These are phyloP conservation scores for Orthosia incerta DNA, from an alignment of 2,888 invertebrate genomes.

Conservation along the genomic window DNA sequence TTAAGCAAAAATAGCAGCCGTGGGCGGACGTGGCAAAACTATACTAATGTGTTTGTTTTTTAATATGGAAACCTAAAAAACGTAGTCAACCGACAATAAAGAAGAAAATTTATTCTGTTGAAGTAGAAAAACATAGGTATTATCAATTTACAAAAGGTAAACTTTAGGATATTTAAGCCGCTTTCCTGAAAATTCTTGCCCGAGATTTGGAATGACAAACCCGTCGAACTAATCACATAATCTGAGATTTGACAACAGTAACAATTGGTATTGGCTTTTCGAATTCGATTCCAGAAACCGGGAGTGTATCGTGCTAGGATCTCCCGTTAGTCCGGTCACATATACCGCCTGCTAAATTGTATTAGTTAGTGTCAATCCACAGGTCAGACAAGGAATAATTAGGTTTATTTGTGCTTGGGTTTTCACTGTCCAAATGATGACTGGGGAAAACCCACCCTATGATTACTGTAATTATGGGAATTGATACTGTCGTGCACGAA, in stretches of 20 bases:
- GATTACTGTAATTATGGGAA: not conserved
- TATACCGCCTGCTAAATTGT: not conserved
- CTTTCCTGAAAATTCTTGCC: not conserved
- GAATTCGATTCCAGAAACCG: not conserved
- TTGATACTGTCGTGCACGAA: not conserved
- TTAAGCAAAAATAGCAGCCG: no score
- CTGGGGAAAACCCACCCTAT: not conserved
- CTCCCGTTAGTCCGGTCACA: not conserved
- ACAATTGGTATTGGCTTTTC: slow-evolving; percentile 6
- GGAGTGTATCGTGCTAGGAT: not conserved
- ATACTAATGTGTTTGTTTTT: no score
- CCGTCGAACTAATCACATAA: not conserved
- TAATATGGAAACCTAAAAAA: no score
- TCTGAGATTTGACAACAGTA: not conserved
- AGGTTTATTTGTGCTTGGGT: slow-evolving; percentile 20
- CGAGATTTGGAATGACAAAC: not conserved
- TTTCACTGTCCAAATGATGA: slow-evolving; percentile 3
- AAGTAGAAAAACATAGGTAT: no score
- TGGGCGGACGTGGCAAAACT: no score
- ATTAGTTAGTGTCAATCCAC: slow-evolving; percentile 6
- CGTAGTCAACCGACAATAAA: no score
- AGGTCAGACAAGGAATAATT: slow-evolving; percentile 6
- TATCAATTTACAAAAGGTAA: not conserved
- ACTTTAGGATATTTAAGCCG: not conserved
- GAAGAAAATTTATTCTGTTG: no score